Evolutionary conservation across 2,797 vertebrate genomes (phyloP).

Genomic region (Channa striata): DNA sequence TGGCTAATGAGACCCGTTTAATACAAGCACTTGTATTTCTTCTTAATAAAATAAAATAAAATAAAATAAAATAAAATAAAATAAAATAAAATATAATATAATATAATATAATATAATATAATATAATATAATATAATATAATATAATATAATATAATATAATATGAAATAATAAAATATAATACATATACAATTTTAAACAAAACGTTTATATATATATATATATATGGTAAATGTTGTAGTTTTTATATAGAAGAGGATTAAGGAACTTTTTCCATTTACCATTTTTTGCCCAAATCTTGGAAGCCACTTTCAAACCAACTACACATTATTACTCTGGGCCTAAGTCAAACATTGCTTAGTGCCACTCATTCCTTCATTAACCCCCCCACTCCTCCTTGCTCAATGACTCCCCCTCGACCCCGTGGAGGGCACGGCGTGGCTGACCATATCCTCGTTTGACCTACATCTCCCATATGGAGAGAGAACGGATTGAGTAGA

Average conservation of each 20-base stretch:
- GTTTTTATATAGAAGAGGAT: background rate
- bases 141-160: no score
- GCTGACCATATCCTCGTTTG: conserved; percentile 73
- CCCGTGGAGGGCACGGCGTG: conserved; percentile 40
- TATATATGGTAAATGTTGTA: no score
- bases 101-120: no score
- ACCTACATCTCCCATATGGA: conserved; percentile 74
- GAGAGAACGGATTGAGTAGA: conserved; percentile 49
- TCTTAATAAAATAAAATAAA: no score
- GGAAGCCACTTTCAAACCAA: no score
- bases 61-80: no score
- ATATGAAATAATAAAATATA: no score
- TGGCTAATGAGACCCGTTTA: conserved; percentile 17
- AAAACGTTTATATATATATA: background rate
- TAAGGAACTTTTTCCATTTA: no score
- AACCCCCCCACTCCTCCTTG: conserved; percentile 47
- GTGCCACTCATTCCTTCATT: conserved; percentile 69
- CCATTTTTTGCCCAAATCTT: no score
- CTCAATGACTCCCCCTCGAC: conserved; percentile 21
- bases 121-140: no score
- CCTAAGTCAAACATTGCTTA: conserved; percentile 36
- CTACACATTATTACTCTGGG: conserved; percentile 11
- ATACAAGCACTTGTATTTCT: background rate
- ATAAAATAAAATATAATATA: no score
- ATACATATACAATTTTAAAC: background rate